These are phyloP conservation scores for Heterocephalus glaber DNA, from an alignment of 2,113 vertebrate species.

Conservation along the genomic window DNA sequence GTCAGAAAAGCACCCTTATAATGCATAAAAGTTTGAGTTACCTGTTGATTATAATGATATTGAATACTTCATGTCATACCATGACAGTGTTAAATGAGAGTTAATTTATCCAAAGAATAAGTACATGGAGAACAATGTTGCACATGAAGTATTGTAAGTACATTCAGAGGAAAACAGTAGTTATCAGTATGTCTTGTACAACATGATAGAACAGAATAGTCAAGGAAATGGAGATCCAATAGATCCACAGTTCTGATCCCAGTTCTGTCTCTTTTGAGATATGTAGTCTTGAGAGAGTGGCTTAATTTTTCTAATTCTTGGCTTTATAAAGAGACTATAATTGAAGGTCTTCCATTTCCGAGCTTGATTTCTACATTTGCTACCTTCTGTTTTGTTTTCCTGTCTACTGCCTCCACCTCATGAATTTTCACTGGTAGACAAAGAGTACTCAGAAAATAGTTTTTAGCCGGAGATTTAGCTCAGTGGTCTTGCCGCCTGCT, in stretches of 20 bases:
- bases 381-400: neutral
- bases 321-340: neutral
- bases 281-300: neutral
- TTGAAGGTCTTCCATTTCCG: neutral
- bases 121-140: neutral
- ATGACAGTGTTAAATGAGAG: neutral
- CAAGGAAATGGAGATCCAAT: neutral
- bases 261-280: neutral
- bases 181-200: neutral
- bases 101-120: neutral
- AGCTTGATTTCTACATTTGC: neutral
- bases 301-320: neutral
- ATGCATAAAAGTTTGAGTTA: constrained; percentile 1
- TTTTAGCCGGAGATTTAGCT: too few species aligned
- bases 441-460: neutral
- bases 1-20: neutral
- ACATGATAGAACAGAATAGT: neutral
- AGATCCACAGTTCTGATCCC: neutral
- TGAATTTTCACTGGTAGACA: neutral
- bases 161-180: neutral
- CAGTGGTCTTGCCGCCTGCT: too few species aligned
- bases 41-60: neutral
- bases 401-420: neutral
- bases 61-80: neutral
- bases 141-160: neutral